A percentile compares a stretch with the other conserved stretches of the same genome.
phyloP scores from a whole-genome alignment of 2,113 vertebrate species.

The Reinhardtius hippoglossoides region DNA sequence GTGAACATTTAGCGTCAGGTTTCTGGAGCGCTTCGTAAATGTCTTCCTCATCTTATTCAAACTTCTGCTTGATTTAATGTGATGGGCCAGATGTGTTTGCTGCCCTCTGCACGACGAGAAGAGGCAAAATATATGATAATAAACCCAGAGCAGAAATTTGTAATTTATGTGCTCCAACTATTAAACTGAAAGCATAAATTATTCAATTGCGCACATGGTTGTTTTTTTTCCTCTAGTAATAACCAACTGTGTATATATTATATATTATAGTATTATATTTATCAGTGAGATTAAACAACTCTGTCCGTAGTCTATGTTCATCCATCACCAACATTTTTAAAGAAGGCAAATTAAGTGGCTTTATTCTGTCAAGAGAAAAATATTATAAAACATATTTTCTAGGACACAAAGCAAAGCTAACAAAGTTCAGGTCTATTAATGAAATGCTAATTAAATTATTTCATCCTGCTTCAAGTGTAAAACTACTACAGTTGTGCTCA shows the following conservation, averaged over 20 bases:
- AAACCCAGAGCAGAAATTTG: not conserved
- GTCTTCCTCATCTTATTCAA: not conserved
- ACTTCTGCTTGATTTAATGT: not conserved
- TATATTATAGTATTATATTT: not conserved
- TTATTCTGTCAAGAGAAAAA: no score
- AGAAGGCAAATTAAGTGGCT: not conserved
- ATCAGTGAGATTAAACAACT: not conserved
- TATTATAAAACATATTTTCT: no score
- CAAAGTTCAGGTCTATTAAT: slow-evolving; percentile 10
- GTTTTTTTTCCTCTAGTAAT: not conserved
- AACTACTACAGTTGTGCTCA: slow-evolving; percentile 7
- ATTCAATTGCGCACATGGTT: not conserved
- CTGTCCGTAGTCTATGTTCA: not conserved
- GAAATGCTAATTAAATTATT: slow-evolving; percentile 9
- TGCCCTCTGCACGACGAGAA: not conserved
- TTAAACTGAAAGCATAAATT: slow-evolving; percentile 2
- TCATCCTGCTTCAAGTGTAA: not conserved
- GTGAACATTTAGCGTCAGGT: not conserved
- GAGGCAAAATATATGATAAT: not conserved
- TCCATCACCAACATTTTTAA: not conserved
- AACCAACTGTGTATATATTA: not conserved
- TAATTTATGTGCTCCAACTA: not conserved
- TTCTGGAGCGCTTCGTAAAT: not conserved
- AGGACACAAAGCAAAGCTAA: not conserved
- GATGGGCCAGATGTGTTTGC: not conserved